These are phyloP conservation scores for Apogon hyalosoma DNA, from an alignment of 2,797 vertebrate species.

Conservation along the genomic window DNA sequence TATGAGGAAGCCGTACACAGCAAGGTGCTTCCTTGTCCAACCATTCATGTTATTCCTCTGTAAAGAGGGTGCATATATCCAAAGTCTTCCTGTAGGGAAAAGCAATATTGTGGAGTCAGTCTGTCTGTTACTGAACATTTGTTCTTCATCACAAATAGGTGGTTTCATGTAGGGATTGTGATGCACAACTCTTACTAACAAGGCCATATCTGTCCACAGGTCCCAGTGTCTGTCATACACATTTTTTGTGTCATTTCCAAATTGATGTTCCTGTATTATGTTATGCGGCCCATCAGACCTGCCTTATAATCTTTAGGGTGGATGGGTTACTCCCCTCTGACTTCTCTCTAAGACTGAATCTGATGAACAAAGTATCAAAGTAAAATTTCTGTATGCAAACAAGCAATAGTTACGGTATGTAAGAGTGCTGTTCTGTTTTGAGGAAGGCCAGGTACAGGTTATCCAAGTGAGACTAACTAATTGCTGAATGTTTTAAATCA, in stretches of 20 bases:
- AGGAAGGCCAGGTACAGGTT: constrained; percentile 9
- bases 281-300: constrained; percentile 4
- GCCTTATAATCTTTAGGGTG: background rate
- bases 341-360: constrained; percentile 1
- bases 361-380: background rate
- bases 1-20: constrained; percentile 37
- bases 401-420: background rate
- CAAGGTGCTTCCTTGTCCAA: constrained; percentile 22
- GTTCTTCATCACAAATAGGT: constrained; percentile 20
- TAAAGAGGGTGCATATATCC: constrained; percentile 46
- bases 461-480: constrained; percentile 6
- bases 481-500: no score
- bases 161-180: constrained; percentile 48
- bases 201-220: constrained; percentile 17
- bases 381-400: constrained; percentile 5
- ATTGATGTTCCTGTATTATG: constrained; percentile 15
- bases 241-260: constrained; percentile 13
- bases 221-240: background rate
- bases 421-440: constrained; percentile 15
- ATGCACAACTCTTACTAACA: constrained; percentile 22
- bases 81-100: constrained; percentile 69
- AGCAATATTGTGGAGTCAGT: constrained; percentile 61
- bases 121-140: constrained; percentile 35
- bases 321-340: background rate
- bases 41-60: constrained; percentile 36